Percentiles rank a stretch among this genome's conserved stretches.
Conservation (phyloP, 2,113 vertebrate genomes). For the Pyxicephalus adspersus region DNA sequence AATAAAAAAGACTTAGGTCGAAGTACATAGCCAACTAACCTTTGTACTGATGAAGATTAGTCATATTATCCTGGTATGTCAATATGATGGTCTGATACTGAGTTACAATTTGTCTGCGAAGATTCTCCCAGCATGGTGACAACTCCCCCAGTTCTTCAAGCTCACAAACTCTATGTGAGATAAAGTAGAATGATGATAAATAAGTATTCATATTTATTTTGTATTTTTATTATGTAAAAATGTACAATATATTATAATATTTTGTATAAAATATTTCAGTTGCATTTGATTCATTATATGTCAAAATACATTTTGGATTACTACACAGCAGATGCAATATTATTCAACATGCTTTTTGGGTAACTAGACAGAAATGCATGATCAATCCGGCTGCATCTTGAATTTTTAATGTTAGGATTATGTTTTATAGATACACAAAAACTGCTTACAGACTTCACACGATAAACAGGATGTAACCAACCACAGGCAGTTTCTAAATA, state of each 20-base stretch:
- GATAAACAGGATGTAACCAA: constrained; percentile 17
- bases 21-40: constrained; percentile 70
- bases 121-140: constrained; percentile 96
- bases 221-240: too few species aligned
- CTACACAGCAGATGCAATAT: neutral
- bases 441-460: neutral
- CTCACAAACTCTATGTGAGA: constrained; percentile 84
- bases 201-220: too few species aligned
- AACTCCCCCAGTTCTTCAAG: constrained; percentile 93
- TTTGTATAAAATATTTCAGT: too few species aligned
- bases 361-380: too few species aligned
- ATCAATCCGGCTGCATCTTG: too few species aligned
- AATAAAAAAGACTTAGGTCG: neutral
- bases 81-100: constrained; percentile 94
- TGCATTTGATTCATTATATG: too few species aligned
- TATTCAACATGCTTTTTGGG: neutral
- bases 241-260: too few species aligned
- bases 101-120: constrained; percentile 91
- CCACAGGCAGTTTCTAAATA: constrained; percentile 20
- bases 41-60: constrained; percentile 90
- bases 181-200: neutral
- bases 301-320: too few species aligned
- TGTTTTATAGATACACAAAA: neutral
- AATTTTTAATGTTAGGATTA: neutral
- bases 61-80: constrained; percentile 90